phyloP scores from a whole-genome alignment of 1,140 invertebrate genomes.

The Acyrthosiphon pisum region DNA sequence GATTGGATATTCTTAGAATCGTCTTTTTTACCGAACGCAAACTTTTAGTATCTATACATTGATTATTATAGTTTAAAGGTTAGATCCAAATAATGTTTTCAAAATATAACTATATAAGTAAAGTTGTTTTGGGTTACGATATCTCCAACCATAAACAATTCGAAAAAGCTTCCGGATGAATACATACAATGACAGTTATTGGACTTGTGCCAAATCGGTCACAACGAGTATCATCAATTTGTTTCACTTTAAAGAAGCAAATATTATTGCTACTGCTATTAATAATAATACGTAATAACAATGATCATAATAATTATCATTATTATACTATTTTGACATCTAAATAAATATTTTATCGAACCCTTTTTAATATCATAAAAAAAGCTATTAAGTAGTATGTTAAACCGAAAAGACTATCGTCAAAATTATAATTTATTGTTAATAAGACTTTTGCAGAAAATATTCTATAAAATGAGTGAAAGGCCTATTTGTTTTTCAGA shows the following conservation, averaged over 20 bases:
- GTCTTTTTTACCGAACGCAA: neutral
- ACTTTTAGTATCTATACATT: neutral
- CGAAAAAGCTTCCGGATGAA: neutral
- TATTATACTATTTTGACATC: neutral
- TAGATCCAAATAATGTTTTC: neutral
- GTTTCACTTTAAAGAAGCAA: slow-evolving; percentile 11
- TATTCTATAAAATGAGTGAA: neutral
- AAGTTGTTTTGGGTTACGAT: neutral
- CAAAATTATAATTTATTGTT: neutral
- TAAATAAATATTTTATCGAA: neutral
- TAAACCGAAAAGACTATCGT: neutral
- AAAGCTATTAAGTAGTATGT: neutral
- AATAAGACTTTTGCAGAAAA: neutral
- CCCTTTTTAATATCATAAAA: neutral
- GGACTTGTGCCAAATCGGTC: neutral
- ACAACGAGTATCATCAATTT: neutral
- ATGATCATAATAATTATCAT: neutral
- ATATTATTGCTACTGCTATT: neutral
- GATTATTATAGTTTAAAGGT: neutral
- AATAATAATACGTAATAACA: neutral
- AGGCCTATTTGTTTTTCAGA: neutral
- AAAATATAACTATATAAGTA: neutral
- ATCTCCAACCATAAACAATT: neutral
- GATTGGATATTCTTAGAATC: neutral
- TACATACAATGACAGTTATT: neutral